phyloP scores from a whole-genome alignment of 2,797 vertebrate genomes.

The Apogon hyalosoma region DNA sequence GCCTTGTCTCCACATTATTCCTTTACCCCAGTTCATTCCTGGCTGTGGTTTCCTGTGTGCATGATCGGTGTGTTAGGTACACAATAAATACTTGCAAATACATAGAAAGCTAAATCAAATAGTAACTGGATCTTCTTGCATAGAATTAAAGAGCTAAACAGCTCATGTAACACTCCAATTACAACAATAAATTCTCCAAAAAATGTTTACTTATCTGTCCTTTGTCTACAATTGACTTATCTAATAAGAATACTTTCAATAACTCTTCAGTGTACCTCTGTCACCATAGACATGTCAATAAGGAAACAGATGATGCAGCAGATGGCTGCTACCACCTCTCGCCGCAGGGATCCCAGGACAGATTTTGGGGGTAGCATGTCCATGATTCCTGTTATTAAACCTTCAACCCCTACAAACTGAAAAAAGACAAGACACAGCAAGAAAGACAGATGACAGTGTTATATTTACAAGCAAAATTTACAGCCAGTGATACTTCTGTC shows the following conservation, averaged over 20 bases:
- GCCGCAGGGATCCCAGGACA: conserved; percentile 77
- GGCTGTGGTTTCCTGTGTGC: not conserved
- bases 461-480: not conserved
- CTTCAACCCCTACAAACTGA: conserved; percentile 90
- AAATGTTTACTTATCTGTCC: no score
- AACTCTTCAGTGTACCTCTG: conserved; percentile 80
- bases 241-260: not conserved
- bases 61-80: not conserved
- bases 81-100: not conserved
- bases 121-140: no score
- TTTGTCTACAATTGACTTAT: not conserved
- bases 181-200: no score
- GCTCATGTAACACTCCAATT: no score
- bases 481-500: no score
- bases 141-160: no score
- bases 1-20: conserved; percentile 6
- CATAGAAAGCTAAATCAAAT: not conserved
- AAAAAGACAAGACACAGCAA: conserved; percentile 20
- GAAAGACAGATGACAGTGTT: conserved; percentile 1
- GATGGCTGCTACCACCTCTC: conserved; percentile 87
- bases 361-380: conserved; percentile 89
- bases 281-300: conserved; percentile 90
- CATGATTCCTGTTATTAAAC: conserved; percentile 88
- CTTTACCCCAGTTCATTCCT: conserved; percentile 23
- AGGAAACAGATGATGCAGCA: conserved; percentile 88